These are phyloP conservation scores for Acomys russatus DNA, from an alignment of 2,797 vertebrate species.

Conservation along the genomic window DNA sequence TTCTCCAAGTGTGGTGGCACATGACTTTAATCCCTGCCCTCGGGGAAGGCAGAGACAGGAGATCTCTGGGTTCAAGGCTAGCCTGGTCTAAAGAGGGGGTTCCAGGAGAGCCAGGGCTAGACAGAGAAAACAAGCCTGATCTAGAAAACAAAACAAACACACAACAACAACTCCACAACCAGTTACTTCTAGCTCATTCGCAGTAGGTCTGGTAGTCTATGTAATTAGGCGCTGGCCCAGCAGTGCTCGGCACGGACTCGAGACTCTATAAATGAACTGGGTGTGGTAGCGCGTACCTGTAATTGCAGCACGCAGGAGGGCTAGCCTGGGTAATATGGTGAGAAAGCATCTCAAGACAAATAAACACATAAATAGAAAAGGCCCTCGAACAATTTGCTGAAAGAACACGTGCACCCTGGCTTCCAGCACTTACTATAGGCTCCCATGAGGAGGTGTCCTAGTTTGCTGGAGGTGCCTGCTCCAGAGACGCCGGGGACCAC, in stretches of 20 bases:
- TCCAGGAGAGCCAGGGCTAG: background rate
- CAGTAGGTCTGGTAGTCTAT: background rate
- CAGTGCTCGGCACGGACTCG: background rate
- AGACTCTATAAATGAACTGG: background rate
- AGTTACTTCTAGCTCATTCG: background rate
- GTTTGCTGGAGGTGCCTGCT: background rate
- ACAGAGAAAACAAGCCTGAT: background rate
- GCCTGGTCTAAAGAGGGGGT: background rate
- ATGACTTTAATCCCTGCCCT: background rate
- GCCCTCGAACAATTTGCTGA: slow-evolving; percentile 3
- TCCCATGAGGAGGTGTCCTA: background rate
- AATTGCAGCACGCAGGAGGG: background rate
- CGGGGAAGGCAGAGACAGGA: too few species aligned
- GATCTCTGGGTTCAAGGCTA: background rate
- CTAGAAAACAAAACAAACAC: background rate
- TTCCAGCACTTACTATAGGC: background rate
- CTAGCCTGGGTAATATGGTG: background rate
- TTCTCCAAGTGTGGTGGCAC: background rate
- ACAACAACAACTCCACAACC: background rate
- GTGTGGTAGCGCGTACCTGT: background rate
- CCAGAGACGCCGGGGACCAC: background rate
- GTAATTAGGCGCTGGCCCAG: background rate
- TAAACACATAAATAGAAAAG: background rate
- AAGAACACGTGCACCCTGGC: background rate
- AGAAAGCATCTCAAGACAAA: background rate